Conservation (phyloP, 2,113 vertebrate genomes). For the Nerophis ophidion region DNA sequence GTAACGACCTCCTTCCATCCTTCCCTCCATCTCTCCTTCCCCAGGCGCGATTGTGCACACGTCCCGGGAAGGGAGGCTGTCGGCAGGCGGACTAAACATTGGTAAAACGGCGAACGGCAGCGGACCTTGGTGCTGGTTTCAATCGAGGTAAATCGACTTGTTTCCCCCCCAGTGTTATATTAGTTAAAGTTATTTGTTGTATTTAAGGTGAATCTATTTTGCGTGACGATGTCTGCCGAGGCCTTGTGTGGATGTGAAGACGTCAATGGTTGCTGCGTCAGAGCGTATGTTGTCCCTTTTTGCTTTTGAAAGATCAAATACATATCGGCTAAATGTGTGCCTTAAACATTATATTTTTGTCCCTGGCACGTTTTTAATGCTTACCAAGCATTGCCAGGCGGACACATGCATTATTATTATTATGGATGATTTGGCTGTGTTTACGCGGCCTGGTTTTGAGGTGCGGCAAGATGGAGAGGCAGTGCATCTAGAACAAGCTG, state of each 20-base stretch:
- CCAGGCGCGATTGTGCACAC: conserved; percentile 40
- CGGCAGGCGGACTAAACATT: conserved; percentile 39
- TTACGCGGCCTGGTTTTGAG: conserved; percentile 63
- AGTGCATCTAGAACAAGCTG: conserved; percentile 38
- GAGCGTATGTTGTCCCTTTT: conserved; percentile 15
- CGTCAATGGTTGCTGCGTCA: conserved; percentile 44
- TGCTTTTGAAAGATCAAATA: not conserved
- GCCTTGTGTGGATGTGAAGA: conserved; percentile 7
- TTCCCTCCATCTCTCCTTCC: conserved; percentile 7
- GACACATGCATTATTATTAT: conserved; percentile 37
- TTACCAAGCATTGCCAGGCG: conserved; percentile 4
- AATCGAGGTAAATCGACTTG: not conserved
- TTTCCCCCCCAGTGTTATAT: conserved; percentile 1
- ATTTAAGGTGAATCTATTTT: not conserved
- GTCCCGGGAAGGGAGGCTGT: conserved; percentile 52
- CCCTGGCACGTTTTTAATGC: not conserved
- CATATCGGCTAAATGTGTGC: not conserved
- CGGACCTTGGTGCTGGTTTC: conserved; percentile 17
- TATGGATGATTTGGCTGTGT: conserved; percentile 33
- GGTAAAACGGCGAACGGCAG: conserved; percentile 1
- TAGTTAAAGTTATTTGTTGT: not conserved
- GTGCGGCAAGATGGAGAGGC: conserved; percentile 63
- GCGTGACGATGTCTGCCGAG: conserved; percentile 11
- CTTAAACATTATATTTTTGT: not conserved
- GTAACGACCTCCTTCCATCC: conserved; percentile 22